Base-by-base conservation (phyloP, 2,888 invertebrate genomes). In the Masnerella sp. region DNA sequence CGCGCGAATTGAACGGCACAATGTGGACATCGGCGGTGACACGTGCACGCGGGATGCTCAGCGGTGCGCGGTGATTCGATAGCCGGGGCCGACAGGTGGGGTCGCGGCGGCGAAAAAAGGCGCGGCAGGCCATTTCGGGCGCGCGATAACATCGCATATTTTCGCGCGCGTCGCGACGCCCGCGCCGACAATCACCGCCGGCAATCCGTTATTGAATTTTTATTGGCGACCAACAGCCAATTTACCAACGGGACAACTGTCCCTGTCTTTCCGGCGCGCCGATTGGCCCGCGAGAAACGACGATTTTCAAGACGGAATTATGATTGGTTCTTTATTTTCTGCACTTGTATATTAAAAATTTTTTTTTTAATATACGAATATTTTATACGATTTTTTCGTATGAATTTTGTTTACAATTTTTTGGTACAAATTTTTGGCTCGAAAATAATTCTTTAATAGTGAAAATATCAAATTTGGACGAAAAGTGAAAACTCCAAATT, bases 201-300 rank as follows among this genome's bases (percentile, higher is more conserved):
- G 76, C 77, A 67, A 74, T 79, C 76, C 79, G 83, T 83, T 84
- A 84, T 84, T 84, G 83, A 83, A 84, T 81, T 84, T 84, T 84
- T 83, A 84, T 84, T 84, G 82, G 80, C 78, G 79, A 75, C 81
- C 77, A 78, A 80, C 75, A 81, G 72, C 61, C 83, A 82, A 83
- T 83, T 82, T 83, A 79, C 80, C 78, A 79, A 79, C 78, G 78
- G 76, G 76, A 70, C 77, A 54, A 70, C 71, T 71, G 40, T 61
- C 42, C 43, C 67, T 61, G 45, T 58, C 65, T 58, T 69, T 64
- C 36, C 12, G 49, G 49, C 34, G 49, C 34, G 22, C 54, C 47
- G 40, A 36, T 72, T 65, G 52, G n/a, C 28, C n/a, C n/a, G n/a
- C n/a, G n/a, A n/a, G n/a, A n/a, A n/a, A n/a, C n/a, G n/a, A n/a